Evolutionary conservation across 2,113 vertebrate species (phyloP).

Genomic region (Nothobranchius furzeri): DNA sequence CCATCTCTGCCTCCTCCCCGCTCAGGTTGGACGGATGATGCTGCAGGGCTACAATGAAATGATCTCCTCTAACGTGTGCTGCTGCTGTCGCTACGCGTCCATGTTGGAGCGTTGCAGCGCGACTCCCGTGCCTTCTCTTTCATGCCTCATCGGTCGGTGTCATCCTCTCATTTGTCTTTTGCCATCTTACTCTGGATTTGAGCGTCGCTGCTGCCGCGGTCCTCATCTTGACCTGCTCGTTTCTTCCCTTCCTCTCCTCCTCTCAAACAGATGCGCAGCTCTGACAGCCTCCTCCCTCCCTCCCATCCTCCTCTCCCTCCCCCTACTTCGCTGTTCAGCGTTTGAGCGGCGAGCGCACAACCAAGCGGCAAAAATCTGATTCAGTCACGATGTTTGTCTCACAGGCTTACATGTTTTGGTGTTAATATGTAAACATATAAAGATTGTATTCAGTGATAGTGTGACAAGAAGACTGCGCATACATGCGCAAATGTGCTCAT

Average conservation of each 20-base stretch:
- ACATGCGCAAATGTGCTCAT: no score
- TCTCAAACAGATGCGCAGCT: slow-evolving; percentile 68
- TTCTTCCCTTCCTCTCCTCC: slow-evolving; percentile 39
- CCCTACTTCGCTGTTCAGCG: neutral
- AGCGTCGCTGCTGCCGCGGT: slow-evolving; percentile 48
- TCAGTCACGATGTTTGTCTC: no score
- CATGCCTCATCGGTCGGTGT: slow-evolving; percentile 42
- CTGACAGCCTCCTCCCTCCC: slow-evolving; percentile 33
- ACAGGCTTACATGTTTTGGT: no score
- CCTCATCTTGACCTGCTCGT: slow-evolving; percentile 62
- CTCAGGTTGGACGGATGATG: slow-evolving; percentile 64
- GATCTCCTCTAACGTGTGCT: slow-evolving; percentile 57
- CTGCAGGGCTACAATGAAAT: slow-evolving; percentile 72
- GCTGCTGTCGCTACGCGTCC: slow-evolving; percentile 67
- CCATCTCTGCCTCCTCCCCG: slow-evolving; percentile 79
- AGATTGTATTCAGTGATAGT: no score
- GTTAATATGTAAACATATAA: no score
- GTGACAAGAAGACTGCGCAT: no score
- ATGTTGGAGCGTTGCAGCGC: slow-evolving; percentile 63
- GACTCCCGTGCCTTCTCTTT: slow-evolving; percentile 39
- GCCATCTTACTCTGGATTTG: slow-evolving; percentile 44
- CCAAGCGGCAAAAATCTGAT: neutral
- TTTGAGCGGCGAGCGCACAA: no score
- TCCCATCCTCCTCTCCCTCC: slow-evolving; percentile 8
- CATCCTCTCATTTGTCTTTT: slow-evolving; percentile 25